These are phyloP conservation scores for Centropyge bicolor DNA, from an alignment of 2,797 vertebrate species.

Conservation along the genomic window DNA sequence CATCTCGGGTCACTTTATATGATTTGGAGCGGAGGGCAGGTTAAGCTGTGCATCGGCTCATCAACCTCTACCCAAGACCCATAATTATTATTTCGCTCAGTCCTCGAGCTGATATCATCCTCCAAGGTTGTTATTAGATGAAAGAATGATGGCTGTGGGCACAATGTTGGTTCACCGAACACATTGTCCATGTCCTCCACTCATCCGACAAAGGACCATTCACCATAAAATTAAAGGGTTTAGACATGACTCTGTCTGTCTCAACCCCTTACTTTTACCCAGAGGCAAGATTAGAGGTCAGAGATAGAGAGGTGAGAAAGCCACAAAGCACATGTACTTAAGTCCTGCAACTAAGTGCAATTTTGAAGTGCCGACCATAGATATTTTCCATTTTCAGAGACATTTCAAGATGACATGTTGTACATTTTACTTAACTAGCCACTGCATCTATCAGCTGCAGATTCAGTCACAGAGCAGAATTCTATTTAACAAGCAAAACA, in stretches of 20 bases:
- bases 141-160: slow-evolving; percentile 28
- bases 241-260: slow-evolving; percentile 2
- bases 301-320: background rate
- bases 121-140: slow-evolving; percentile 66
- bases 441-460: background rate
- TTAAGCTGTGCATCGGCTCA: slow-evolving; percentile 33
- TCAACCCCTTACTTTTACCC: slow-evolving; percentile 23
- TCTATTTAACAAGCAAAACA: background rate
- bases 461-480: background rate
- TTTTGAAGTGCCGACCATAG: rapidly evolving
- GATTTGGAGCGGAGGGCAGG: slow-evolving; percentile 3
- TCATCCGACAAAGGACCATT: slow-evolving; percentile 59
- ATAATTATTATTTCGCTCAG: slow-evolving; percentile 60
- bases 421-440: background rate
- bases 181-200: slow-evolving; percentile 27
- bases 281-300: slow-evolving; percentile 46
- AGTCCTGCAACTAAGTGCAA: background rate
- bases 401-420: background rate
- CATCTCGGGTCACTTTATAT: slow-evolving; percentile 55
- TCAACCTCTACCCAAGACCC: slow-evolving; percentile 26
- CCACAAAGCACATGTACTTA: background rate
- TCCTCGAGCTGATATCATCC: slow-evolving; percentile 52
- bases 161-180: slow-evolving; percentile 29
- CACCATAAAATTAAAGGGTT: slow-evolving; percentile 57
- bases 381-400: background rate